Evolutionary conservation across 2,797 vertebrate genomes (phyloP).

Genomic region (Uromys caudimaculatus): DNA sequence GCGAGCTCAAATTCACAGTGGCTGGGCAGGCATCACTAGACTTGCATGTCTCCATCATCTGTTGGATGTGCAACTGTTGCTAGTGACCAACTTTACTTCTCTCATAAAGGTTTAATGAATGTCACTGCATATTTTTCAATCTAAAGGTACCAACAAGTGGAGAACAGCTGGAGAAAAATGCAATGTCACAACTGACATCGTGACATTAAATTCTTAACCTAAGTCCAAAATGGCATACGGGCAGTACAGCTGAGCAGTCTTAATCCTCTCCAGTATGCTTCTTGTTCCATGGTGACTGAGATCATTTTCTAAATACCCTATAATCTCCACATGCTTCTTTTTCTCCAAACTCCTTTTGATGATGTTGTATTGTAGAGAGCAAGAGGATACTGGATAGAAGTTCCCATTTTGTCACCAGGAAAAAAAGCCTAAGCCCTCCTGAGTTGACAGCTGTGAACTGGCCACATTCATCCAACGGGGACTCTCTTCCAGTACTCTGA

Average conservation of each 20-base stretch:
- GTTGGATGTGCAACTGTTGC: neutral
- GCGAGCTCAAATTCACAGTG: neutral
- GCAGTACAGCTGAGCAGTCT: neutral
- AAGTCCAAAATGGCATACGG: neutral
- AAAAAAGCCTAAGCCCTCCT: neutral
- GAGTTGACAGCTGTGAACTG: neutral
- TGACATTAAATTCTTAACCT: neutral
- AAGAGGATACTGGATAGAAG: neutral
- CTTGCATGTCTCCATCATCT: no score
- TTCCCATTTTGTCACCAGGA: neutral
- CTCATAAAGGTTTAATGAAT: neutral
- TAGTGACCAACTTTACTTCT: neutral
- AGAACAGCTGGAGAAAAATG: neutral
- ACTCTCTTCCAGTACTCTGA: neutral
- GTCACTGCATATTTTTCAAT: neutral
- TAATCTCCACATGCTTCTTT: fast-evolving
- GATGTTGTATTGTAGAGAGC: neutral
- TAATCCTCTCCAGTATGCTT: neutral
- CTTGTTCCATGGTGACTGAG: neutral
- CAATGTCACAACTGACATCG: neutral
- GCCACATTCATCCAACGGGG: no score
- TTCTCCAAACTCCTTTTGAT: neutral
- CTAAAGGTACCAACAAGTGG: neutral
- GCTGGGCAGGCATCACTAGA: neutral
- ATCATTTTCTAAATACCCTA: neutral